Evolutionary conservation across 2,888 invertebrate genomes (phyloP), one percentile per base, ranked within the genome.

Genomic region (Kryphioiulus occultus): DNA sequence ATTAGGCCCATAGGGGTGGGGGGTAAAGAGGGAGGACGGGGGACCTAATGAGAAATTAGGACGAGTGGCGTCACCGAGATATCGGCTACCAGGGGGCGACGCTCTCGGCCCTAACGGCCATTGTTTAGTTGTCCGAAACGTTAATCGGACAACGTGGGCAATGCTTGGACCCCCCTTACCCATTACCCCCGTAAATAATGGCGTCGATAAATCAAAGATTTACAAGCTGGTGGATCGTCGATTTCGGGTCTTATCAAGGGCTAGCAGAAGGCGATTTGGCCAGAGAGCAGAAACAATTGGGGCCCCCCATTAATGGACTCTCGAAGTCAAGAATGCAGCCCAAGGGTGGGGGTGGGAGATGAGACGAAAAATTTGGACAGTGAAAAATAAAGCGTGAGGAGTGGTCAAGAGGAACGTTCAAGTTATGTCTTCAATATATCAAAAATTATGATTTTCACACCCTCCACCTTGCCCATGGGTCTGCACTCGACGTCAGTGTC

Each of bases 131-230:
- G 85, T 85, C 85, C 85, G 85, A 85, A 85, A 85, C 85, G 44
- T n/a, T 39, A 85, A 85, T 42, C 85, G 9, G 10, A n/a, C n/a
- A n/a, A n/a, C n/a, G n/a, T n/a, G n/a, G n/a, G n/a, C n/a, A n/a
- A n/a, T n/a, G n/a, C n/a, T n/a, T n/a, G n/a, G n/a, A n/a, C n/a
- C n/a, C n/a, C n/a, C n/a, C n/a, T n/a, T n/a, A n/a, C n/a, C n/a
- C n/a, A n/a, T n/a, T n/a, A n/a, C n/a, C n/a, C 59, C 68, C 83
- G 78, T 87, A 83, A 87, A 87, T 87, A 87, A 87, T 87, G 87
- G 32, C 59, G 87, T 39, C 87, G 47, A 87, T 87, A 87, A 87
- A 87, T 87, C 87, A 87, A 83, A 87, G 87, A 87, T 87, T 87
- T 87, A 87, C 78, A 82, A 83, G 32, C 59, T 9, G 86, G 59